Conservation (phyloP, 2,888 invertebrate genomes). For the Colostygia pectinataria region DNA sequence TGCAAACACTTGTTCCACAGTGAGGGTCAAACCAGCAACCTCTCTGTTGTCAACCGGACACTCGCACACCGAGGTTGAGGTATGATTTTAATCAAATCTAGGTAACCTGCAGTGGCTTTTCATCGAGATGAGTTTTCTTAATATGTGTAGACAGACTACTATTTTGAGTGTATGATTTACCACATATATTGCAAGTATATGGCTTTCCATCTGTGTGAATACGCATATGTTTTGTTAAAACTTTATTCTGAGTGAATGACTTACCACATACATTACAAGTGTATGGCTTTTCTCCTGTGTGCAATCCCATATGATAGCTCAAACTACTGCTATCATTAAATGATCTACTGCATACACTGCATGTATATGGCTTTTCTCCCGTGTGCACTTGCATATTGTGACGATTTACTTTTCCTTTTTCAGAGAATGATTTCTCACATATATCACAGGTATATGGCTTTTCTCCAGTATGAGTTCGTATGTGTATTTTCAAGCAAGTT, state of each 20-base stretch:
- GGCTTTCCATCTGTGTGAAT: slow-evolving; percentile 17
- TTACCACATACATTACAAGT: slow-evolving; percentile 16
- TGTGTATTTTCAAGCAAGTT: slow-evolving; percentile 11
- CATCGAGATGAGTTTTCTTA: slow-evolving; percentile 8
- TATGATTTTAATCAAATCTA: too few species aligned
- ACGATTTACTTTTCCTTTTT: slow-evolving; percentile 12
- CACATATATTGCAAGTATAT: slow-evolving; percentile 13
- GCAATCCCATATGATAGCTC: slow-evolving; percentile 17
- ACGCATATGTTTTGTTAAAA: slow-evolving; percentile 14
- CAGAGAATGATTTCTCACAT: slow-evolving; percentile 11
- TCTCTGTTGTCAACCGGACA: too few species aligned
- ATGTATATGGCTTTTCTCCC: slow-evolving; percentile 10
- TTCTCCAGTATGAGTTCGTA: slow-evolving; percentile 13
- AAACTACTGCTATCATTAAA: slow-evolving; percentile 13
- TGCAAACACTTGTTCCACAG: too few species aligned
- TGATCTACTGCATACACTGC: slow-evolving; percentile 12
- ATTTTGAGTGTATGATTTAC: slow-evolving; percentile 15
- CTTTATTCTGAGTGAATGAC: slow-evolving; percentile 12
- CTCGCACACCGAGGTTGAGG: too few species aligned
- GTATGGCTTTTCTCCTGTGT: slow-evolving; percentile 16
- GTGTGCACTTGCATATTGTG: slow-evolving; percentile 18
- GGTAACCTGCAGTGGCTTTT: slow-evolving; percentile 5
- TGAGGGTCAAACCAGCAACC: too few species aligned
- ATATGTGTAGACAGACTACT: slow-evolving; percentile 14
- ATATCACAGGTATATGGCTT: slow-evolving; percentile 10